Evolutionary conservation across 2,113 vertebrate genomes (phyloP).

Genomic region (Eidolon helvum): DNA sequence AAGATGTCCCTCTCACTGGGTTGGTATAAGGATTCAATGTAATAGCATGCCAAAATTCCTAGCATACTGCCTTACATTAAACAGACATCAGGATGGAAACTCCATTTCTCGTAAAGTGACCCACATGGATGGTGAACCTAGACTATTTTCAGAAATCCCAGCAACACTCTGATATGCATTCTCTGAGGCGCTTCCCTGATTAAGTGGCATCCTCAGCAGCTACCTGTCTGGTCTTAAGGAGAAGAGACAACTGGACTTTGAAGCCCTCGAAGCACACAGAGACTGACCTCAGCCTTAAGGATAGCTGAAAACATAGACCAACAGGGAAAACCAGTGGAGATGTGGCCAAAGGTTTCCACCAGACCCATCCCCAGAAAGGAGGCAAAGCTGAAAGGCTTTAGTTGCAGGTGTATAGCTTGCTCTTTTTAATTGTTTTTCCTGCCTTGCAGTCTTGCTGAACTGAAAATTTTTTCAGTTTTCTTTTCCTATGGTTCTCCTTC

Average conservation of each 20-base stretch:
- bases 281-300: not conserved
- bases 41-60: not conserved
- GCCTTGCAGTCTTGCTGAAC: not conserved
- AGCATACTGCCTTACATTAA: not conserved
- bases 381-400: not conserved
- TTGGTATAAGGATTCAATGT: not conserved
- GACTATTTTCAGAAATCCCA: not conserved
- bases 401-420: not conserved
- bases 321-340: not conserved
- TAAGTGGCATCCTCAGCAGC: not conserved
- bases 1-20: not conserved
- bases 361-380: not conserved
- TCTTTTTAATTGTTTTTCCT: not conserved
- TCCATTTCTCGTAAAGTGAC: not conserved
- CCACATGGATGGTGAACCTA: not conserved
- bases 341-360: not conserved
- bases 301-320: not conserved
- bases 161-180: not conserved
- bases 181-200: not conserved
- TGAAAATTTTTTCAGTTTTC: not conserved
- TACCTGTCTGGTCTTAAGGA: not conserved
- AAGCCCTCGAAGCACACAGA: not conserved
- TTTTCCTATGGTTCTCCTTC: not conserved
- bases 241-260: not conserved
- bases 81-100: not conserved